Percentiles rank a stretch among this genome's conserved stretches.
Conservation (phyloP, 64 coral and sea anemone genomes). For the Montipora sp. region DNA sequence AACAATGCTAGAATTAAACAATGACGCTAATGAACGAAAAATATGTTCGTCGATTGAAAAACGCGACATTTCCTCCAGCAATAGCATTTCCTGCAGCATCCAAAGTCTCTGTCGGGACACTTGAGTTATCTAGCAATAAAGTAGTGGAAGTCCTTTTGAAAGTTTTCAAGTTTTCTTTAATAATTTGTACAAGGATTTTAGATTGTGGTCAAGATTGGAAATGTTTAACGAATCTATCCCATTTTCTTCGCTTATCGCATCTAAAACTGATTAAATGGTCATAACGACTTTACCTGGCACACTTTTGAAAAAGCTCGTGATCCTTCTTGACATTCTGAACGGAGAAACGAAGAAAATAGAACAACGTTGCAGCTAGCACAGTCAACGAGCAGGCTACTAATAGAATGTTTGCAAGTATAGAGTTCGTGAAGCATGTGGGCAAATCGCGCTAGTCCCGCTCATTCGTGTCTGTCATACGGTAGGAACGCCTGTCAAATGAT, state of each 20-base stretch:
- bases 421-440: no score
- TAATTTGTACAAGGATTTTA: conserved; percentile 49
- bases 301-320: conserved; percentile 48
- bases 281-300: conserved; percentile 47
- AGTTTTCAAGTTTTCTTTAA: conserved; percentile 8
- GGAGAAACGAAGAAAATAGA: conserved; percentile 35
- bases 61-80: no score
- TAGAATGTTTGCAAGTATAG: no score
- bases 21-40: no score
- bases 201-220: neutral
- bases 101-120: neutral
- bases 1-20: no score
- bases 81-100: neutral
- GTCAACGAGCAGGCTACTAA: no score
- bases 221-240: conserved; percentile 5
- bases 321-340: conserved; percentile 56
- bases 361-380: no score
- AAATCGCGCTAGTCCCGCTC: no score
- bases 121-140: conserved; percentile 53
- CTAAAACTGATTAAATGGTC: conserved; percentile 48
- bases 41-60: no score
- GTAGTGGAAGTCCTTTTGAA: conserved; percentile 44
- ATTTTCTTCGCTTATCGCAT: neutral
- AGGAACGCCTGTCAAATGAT: no score
- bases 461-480: no score